Evolutionary conservation across 2,113 vertebrate genomes (phyloP), one percentile per base, ranked within the genome.

Genomic region (Morone chrysops): DNA sequence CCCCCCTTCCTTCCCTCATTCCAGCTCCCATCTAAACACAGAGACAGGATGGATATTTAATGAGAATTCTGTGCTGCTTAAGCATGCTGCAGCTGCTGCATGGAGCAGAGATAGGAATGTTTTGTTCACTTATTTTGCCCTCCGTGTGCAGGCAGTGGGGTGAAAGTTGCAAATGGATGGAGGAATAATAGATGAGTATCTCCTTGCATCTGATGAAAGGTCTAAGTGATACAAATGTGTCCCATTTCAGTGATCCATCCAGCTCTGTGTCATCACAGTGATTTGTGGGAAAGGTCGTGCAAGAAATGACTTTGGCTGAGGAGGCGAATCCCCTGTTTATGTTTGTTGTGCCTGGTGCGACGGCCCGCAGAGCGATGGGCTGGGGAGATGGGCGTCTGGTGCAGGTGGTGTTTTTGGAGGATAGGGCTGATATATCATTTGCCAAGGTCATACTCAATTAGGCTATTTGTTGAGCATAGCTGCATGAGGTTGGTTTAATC

Each of bases 381-480:
- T 89, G 92, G 85, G 82, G 87, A 88, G 89, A 90, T 90, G 87
- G 89, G 90, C 84, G 88, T 92, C 90, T 93, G 92, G 88, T 90
- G 89, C 93, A 94, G 94, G 91, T 93, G 93, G 88, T 90, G 92
- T 92, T 92, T 92, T 91, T 90, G 89, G 91, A 90, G 84, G 93
- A 93, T 90, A 92, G 90, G 91, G 89, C 91, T 93, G 92, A 92
- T 93, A 89, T 94, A 93, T 94, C 93, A 94, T 94, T 95, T 93
- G 92, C 92, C 94, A 95, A 95, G 95, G 93, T 94, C 94, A 88
- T 90, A 92, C 94, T 93, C 92, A 94, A 94, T 94, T 94, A 95
- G 92, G 93, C 92, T 94, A 90, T 95, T 94, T 95, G 95, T 95
- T 94, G 94, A 95, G 93, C 93, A 94, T 91, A 95, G 93, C 93